Base-by-base conservation (phyloP, 2,888 invertebrate species). In the Andrena hattorfiana region DNA sequence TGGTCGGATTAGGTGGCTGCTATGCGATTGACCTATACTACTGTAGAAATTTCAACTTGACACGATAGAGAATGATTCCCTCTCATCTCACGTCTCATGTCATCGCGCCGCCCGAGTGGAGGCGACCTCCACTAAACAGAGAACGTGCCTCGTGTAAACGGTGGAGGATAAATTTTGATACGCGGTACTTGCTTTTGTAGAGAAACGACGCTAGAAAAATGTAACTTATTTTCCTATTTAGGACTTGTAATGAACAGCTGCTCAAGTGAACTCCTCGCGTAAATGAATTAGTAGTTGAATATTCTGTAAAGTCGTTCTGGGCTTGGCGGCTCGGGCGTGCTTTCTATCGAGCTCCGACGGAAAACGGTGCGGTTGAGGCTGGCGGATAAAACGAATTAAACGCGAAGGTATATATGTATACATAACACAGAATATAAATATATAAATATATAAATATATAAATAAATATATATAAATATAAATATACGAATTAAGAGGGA, bases 361-460 rank as follows among this genome's bases (percentile, higher is more conserved):
- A 1, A 71, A 78, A 71, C 51, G 71, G 51, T 74, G 60, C 71
- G 35, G 13, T 63, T 82, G 87, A 87, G 87, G 87, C 85, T 90
- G 89, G 87, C 86, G 88, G 89, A 77, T 77, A 77, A 85, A 83
- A 87, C 84, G 89, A 88, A 87, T 87, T 90, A 89, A 90, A 90
- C 86, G 89, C 89, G 88, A 91, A 91, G 90, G 87, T 90, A 92
- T 90, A 91, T 86, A 91, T 90, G 89, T 92, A 92, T 90, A 91
- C 89, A 90, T 90, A 87, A 83, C 75, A 85, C 84, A 86, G 85
- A 89, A 81, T 88, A 89, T 87, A 90, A 85, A 89, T 88, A 89
- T 86, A 85, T 82, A 85, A 84, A 90, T 89, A 85, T 90, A 90
- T 88, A 88, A 85, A 83, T 87, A 86, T 85, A 42, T 42, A 42